phyloP scores from a whole-genome alignment of 2,888 invertebrate species.

The Chaetogeoica ovagalla region DNA sequence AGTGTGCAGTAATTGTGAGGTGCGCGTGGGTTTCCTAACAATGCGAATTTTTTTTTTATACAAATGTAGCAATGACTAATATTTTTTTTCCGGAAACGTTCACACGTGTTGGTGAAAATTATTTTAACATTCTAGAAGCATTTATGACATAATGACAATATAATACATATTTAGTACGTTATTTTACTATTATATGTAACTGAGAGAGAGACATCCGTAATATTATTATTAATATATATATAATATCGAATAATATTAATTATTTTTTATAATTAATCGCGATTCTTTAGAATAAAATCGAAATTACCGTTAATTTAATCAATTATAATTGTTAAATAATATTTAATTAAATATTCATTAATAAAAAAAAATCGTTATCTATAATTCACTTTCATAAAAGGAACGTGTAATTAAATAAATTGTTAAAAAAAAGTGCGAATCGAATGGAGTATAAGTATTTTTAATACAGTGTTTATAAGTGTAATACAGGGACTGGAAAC shows the following conservation, averaged over 20 bases:
- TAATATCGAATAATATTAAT: neutral
- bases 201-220: too few species aligned
- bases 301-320: neutral
- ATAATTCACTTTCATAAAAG: neutral
- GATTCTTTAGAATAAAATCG: neutral
- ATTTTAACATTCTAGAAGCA: neutral
- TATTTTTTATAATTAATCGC: neutral
- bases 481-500: too few species aligned
- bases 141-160: neutral
- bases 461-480: neutral
- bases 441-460: neutral
- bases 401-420: neutral
- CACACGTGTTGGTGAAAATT: conserved; percentile 23
- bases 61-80: neutral
- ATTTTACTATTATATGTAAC: too few species aligned
- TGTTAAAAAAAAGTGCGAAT: neutral
- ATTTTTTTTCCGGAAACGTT: conserved; percentile 18
- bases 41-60: conserved; percentile 17
- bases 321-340: too few species aligned
- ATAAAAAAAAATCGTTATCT: neutral
- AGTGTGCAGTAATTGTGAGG: neutral
- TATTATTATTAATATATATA: neutral
- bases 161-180: too few species aligned
- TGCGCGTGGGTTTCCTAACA: conserved; percentile 1
- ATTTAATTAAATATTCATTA: too few species aligned